Evolutionary conservation across 2,888 invertebrate genomes (phyloP), one percentile per base, ranked within the genome.

Genomic region (Beris chalybata): DNA sequence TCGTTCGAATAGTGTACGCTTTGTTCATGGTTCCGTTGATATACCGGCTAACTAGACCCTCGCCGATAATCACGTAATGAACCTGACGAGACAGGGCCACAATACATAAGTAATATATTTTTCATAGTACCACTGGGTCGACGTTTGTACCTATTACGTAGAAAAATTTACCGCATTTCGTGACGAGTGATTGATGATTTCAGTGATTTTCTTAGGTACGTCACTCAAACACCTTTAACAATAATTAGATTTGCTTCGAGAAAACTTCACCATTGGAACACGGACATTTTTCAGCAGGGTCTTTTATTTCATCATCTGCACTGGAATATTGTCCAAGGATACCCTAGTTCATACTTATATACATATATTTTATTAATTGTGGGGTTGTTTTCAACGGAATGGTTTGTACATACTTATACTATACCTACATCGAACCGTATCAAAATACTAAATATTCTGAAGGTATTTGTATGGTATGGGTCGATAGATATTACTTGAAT

Each of bases 141-240:
- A 45, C 44, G 31, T 47, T 47, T 4, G 58, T 47, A 48, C 30
- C 58, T 59, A 31, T 30, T 59, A 53, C 48, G 53, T 54, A 64
- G 66, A 64, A 65, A 64, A 67, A 66, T 64, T 64, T 31, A 67
- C 67, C 67, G 55, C 67, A 57, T 57, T 68, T 68, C 69, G 68
- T 69, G 70, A 69, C 70, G 69, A 69, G 64, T 70, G 70, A 70
- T 70, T 70, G 68, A 70, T 70, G 70, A 67, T 70, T 69, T 68
- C 63, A 69, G 67, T 69, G 70, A 69, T 70, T 69, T 69, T 67
- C 65, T 59, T 43, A 66, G 57, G 68, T 68, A 69, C 70, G 70
- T 70, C 70, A 69, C 56, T 70, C 70, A 70, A 67, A 69, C 70
- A 69, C 70, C 70, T 69, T 67, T 64, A 69, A 69, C 66, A 69